A percentile compares a stretch with the other conserved stretches of the same genome.
These are phyloP conservation scores for Drosophila paulistorum DNA, from an alignment of 1,140 invertebrate genomes.

Conservation along the genomic window DNA sequence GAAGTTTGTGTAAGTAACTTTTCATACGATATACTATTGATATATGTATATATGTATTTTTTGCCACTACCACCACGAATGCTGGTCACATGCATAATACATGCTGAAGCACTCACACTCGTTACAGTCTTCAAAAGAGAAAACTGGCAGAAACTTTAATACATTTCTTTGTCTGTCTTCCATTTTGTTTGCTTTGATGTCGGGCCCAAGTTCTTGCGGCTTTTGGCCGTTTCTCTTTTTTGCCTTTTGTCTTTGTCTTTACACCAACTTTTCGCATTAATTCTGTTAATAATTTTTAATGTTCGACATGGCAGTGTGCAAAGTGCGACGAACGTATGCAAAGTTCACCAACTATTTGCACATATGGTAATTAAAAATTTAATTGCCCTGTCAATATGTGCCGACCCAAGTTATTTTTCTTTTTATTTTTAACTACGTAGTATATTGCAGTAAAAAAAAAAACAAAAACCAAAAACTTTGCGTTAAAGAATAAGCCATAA, in stretches of 20 bases:
- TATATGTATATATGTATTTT: too few species aligned
- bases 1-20: slow-evolving; percentile 27
- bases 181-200: slow-evolving; percentile 63
- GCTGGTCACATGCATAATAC: slow-evolving; percentile 63
- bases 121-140: slow-evolving; percentile 31
- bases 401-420: slow-evolving; percentile 30
- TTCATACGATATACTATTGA: slow-evolving; percentile 27
- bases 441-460: neutral
- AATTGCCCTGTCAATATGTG: slow-evolving; percentile 72
- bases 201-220: slow-evolving; percentile 57
- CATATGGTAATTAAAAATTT: slow-evolving; percentile 75
- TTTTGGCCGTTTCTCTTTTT: slow-evolving; percentile 41
- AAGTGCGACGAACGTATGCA: slow-evolving; percentile 27
- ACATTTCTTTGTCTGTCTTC: slow-evolving; percentile 61
- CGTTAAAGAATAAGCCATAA: slow-evolving; percentile 17
- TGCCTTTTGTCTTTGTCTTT: slow-evolving; percentile 52
- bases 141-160: slow-evolving; percentile 42
- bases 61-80: slow-evolving; percentile 20
- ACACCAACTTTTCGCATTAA: slow-evolving; percentile 72
- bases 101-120: slow-evolving; percentile 26
- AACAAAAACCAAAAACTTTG: neutral
- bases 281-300: slow-evolving; percentile 80
- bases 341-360: slow-evolving; percentile 66
- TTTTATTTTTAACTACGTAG: neutral
- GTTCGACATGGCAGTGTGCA: slow-evolving; percentile 38